Base-by-base conservation (phyloP, 2,888 invertebrate species). In the Caenorhabditis sinica region DNA sequence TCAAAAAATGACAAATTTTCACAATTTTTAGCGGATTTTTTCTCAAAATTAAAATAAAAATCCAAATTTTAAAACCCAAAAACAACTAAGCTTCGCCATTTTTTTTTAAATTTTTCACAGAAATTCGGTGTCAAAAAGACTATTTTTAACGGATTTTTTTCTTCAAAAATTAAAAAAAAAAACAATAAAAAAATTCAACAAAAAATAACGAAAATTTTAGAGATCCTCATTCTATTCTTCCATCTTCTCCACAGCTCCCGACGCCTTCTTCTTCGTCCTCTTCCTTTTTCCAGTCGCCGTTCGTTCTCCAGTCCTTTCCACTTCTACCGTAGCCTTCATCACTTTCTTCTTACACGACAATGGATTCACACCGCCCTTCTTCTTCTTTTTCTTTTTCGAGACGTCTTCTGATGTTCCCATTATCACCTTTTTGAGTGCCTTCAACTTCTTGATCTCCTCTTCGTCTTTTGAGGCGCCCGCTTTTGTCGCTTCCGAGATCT, bases 331-430 rank as follows among this genome's bases (percentile, higher is more conserved):
- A 15, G 72, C 71, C 65, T 86, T 87, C 84, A 84, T 77, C 51
- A 87, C 85, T 77, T 90, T 91, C 85, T 91, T 92, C 83, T 91
- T 92, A 72, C 91, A 91, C 13, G 90, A 89, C 51, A 92, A 75
- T n/a, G 92, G 92, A 87, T 92, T 92, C 20, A 87, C 89, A 8
- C 92, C 91, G 65, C 86, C 87, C 45, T 73, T 72, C 60, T 86
- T 87, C 82, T 87, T 88, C 20, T 72, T 73, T 45, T 86, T 87
- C 58, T 68, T 72, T 63, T 86, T 86, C 82, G 81, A 76, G 85
- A n/a, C 43, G 13, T 30, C 66, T 60, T 11, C 28, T 40, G 45
- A 9, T 36, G 28, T 2, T 4, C 49, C 69, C 36, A 84, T 60
- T 1, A 83, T 28, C 9, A 40, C 61, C 45, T 74, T 69, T 58